phyloP scores from a whole-genome alignment of 2,888 invertebrate species.

The Leptarthrus brevirostris region DNA sequence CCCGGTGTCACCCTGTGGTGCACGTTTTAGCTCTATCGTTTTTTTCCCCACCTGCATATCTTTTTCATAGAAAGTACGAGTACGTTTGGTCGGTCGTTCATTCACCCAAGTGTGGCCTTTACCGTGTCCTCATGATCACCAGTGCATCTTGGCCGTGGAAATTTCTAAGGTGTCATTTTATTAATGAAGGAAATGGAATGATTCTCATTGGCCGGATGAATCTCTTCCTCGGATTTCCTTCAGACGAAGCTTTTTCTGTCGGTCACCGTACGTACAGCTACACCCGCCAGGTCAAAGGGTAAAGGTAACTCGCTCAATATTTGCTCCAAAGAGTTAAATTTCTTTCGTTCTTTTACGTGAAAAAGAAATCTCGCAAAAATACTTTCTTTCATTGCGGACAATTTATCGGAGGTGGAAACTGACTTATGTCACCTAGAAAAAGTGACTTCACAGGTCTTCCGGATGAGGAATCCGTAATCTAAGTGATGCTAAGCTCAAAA shows the following conservation, averaged over 20 bases:
- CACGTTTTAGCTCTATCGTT: no score
- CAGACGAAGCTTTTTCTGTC: neutral
- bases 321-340: neutral
- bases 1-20: neutral
- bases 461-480: neutral
- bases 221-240: neutral
- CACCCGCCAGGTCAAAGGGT: neutral
- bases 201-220: neutral
- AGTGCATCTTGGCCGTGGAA: neutral
- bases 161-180: conserved; percentile 24
- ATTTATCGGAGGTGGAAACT: neutral
- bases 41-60: no score
- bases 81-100: no score
- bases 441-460: conserved; percentile 6
- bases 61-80: no score
- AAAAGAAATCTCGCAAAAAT: neutral
- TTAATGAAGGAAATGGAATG: conserved; percentile 26
- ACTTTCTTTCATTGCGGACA: neutral
- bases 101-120: no score
- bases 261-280: neutral
- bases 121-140: no score
- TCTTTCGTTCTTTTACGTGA: neutral
- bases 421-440: no score
- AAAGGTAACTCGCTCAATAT: conserved; percentile 24
- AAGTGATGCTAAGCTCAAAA: conserved; percentile 8